Evolutionary conservation across 2,113 vertebrate genomes (phyloP).

Genomic region (Helogale parvula): DNA sequence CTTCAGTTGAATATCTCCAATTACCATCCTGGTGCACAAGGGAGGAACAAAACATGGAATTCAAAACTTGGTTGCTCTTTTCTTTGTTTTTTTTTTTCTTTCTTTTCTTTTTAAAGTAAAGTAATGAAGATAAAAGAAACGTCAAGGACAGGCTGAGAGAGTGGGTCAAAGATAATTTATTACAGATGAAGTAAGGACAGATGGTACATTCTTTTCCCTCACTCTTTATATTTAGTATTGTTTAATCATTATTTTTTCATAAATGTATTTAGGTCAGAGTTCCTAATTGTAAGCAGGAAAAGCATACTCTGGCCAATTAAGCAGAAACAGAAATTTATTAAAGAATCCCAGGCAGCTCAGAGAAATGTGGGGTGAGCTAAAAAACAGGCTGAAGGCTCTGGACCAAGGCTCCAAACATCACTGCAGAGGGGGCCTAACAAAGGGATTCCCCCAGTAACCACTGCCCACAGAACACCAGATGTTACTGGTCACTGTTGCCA

Average conservation of each 20-base stretch:
- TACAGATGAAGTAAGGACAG: background rate
- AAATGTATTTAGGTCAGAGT: constrained; percentile 34
- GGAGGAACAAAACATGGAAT: background rate
- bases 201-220: background rate
- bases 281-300: constrained; percentile 11
- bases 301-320: background rate
- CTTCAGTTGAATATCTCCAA: background rate
- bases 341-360: background rate
- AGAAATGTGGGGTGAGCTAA: background rate
- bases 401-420: background rate
- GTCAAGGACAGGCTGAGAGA: background rate
- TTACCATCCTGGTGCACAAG: background rate
- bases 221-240: background rate
- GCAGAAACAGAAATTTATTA: background rate
- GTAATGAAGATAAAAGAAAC: background rate
- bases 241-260: constrained; percentile 22
- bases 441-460: background rate
- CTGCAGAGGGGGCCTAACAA: background rate
- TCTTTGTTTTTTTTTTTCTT: background rate
- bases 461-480: background rate
- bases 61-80: background rate
- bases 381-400: background rate
- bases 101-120: background rate
- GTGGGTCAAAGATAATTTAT: constrained; percentile 19
- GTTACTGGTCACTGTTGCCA: background rate